Conservation (phyloP, 2,797 vertebrate species). For the Pyrrhura leucotis region DNA sequence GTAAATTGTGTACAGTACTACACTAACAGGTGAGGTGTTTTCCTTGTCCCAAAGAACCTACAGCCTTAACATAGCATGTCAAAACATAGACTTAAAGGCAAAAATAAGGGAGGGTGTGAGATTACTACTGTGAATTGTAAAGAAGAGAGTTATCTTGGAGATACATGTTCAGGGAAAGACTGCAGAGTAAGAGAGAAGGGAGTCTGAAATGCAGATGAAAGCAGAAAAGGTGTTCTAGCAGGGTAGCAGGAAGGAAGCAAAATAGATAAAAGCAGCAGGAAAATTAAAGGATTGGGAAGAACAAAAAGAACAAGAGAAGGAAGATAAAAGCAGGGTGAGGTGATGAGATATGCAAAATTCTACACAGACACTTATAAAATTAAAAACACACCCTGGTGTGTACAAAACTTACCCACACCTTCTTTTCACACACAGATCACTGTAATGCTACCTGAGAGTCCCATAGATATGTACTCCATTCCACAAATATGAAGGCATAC, state of each 20-base stretch:
- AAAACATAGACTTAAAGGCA: background rate
- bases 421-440: background rate
- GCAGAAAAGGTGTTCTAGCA: slow-evolving; percentile 1
- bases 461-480: background rate
- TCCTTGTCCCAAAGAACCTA: background rate
- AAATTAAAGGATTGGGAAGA: slow-evolving; percentile 57
- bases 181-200: background rate
- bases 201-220: background rate
- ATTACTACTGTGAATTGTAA: background rate
- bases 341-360: slow-evolving; percentile 57
- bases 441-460: background rate
- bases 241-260: slow-evolving; percentile 25
- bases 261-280: slow-evolving; percentile 41
- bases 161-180: background rate
- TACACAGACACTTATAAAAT: slow-evolving; percentile 47
- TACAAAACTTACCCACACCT: slow-evolving; percentile 42
- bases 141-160: background rate
- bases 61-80: background rate
- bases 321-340: slow-evolving; percentile 57
- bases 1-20: background rate
- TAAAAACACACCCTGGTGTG: slow-evolving; percentile 49
- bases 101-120: background rate
- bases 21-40: background rate
- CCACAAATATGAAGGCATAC: slow-evolving; percentile 9
- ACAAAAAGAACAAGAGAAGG: slow-evolving; percentile 24